Conservation (phyloP, 1,140 invertebrate species). For the Brachionus paranguensis region DNA sequence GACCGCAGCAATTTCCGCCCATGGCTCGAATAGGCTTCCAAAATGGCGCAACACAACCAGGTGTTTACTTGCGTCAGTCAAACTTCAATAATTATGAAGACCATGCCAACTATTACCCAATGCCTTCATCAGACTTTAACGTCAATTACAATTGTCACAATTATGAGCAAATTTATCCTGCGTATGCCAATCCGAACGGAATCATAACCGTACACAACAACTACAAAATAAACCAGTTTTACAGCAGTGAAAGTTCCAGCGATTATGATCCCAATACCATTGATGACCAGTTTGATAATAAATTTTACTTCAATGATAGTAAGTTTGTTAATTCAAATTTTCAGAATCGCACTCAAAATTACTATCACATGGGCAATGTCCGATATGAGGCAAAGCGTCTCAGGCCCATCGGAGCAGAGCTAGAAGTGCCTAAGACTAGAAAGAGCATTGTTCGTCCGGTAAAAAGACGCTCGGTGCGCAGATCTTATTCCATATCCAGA, state of each 20-base stretch:
- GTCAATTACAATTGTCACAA: neutral
- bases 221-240: conserved; percentile 7
- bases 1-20: neutral
- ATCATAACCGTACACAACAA: neutral
- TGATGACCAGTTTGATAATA: conserved; percentile 13
- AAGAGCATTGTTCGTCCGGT: neutral
- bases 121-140: neutral
- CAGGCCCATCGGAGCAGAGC: neutral
- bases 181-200: neutral
- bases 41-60: neutral
- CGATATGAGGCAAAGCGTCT: neutral
- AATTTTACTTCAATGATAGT: conserved; percentile 15
- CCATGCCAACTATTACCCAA: neutral
- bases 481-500: conserved; percentile 24
- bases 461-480: neutral
- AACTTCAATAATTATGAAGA: conserved; percentile 25
- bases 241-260: neutral
- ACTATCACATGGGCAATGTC: neutral
- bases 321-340: neutral
- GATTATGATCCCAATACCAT: conserved; percentile 31
- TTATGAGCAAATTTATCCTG: conserved; percentile 20
- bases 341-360: neutral
- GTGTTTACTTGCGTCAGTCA: neutral
- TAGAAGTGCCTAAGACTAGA: neutral
- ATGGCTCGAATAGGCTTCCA: neutral